Percentiles rank a stretch among this genome's conserved stretches.
These are phyloP conservation scores for Taxidea taxus DNA, from an alignment of 2,113 vertebrate species.

Conservation along the genomic window DNA sequence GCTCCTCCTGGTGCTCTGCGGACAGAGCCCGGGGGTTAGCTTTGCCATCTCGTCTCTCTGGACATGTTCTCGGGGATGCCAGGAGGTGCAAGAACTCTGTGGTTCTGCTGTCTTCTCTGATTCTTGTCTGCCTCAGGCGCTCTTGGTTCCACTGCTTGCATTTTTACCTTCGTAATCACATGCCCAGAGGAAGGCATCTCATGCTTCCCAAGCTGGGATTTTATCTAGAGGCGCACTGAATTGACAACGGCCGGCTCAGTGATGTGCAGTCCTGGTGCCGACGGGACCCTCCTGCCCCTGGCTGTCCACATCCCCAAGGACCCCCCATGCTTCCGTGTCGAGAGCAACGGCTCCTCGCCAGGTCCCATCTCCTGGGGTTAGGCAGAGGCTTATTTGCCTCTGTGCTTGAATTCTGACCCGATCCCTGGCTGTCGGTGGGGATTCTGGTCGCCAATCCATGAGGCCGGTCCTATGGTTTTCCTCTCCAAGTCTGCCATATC, in stretches of 20 bases:
- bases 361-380: not conserved
- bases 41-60: not conserved
- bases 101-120: not conserved
- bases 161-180: not conserved
- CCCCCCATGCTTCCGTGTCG: not conserved
- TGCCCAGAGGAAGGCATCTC: not conserved
- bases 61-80: not conserved
- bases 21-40: not conserved
- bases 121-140: not conserved
- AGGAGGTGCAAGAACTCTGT: not conserved
- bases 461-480: not conserved
- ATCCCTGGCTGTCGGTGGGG: not conserved
- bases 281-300: not conserved
- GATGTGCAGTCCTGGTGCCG: not conserved
- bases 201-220: not conserved
- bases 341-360: not conserved
- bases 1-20: not conserved
- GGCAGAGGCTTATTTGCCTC: not conserved
- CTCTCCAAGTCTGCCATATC: not conserved
- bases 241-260: not conserved
- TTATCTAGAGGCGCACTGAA: not conserved
- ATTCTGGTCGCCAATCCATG: not conserved
- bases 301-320: not conserved
- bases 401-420: not conserved
- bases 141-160: not conserved